Conservation (phyloP, 1,140 invertebrate species). For the Oppia nitens region DNA sequence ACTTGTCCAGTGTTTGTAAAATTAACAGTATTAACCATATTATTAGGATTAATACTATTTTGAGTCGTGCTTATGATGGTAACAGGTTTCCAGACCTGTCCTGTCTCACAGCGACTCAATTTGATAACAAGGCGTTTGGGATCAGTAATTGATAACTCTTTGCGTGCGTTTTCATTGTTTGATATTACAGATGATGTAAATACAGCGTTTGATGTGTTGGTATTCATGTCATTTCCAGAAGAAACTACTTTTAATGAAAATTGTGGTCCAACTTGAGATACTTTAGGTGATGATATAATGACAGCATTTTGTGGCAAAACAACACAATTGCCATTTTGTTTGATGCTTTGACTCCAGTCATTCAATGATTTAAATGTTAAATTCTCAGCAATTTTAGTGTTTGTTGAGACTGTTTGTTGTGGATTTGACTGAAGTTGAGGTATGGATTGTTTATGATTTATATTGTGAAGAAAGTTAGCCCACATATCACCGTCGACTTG, state of each 20-base stretch:
- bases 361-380: constrained; percentile 3
- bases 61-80: neutral
- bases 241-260: neutral
- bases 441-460: no score
- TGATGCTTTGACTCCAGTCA: constrained; percentile 7
- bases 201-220: neutral
- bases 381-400: neutral
- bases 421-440: no score
- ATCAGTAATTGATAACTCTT: neutral
- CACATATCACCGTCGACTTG: neutral
- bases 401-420: neutral
- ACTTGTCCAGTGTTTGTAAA: neutral
- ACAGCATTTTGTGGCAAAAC: constrained; percentile 3
- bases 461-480: neutral
- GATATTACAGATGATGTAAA: neutral
- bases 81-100: neutral
- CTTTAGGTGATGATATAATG: neutral
- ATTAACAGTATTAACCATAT: neutral
- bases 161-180: neutral
- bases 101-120: neutral
- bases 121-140: neutral
- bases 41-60: neutral
- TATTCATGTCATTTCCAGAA: neutral
- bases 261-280: neutral
- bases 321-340: neutral